These are phyloP conservation scores for Columbina picui DNA, from an alignment of 2,113 vertebrate species.

Conservation along the genomic window DNA sequence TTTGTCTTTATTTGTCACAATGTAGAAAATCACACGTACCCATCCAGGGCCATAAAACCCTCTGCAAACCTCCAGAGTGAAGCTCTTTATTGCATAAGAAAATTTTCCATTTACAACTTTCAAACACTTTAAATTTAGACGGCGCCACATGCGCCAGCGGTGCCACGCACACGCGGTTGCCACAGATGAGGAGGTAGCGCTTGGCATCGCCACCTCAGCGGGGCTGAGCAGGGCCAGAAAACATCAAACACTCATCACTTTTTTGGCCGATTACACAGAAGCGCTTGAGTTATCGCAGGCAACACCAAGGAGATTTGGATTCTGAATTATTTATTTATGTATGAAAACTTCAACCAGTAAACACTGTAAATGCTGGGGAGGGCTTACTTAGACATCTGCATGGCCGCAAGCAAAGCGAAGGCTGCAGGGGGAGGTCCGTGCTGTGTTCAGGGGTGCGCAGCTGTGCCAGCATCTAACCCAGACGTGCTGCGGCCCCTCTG, in stretches of 20 bases:
- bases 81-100: conserved; percentile 3
- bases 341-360: not conserved
- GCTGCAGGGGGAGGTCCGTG: not conserved
- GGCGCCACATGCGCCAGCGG: fast-evolving
- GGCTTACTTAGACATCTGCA: not conserved
- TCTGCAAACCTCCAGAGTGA: not conserved
- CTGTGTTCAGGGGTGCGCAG: not conserved
- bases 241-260: not conserved
- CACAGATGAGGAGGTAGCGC: not conserved
- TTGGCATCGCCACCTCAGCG: not conserved
- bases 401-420: not conserved
- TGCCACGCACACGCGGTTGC: fast-evolving
- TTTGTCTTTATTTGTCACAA: not conserved
- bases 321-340: not conserved
- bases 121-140: not conserved
- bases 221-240: not conserved
- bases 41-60: not conserved
- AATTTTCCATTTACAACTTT: not conserved
- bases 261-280: not conserved
- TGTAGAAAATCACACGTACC: fast-evolving
- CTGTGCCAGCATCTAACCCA: not conserved
- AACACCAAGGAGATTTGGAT: not conserved
- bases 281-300: not conserved
- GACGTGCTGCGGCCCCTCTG: fast-evolving
- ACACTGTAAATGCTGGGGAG: not conserved